Evolutionary conservation across 2,888 invertebrate species (phyloP).

Genomic region (Mayetiola destructor): DNA sequence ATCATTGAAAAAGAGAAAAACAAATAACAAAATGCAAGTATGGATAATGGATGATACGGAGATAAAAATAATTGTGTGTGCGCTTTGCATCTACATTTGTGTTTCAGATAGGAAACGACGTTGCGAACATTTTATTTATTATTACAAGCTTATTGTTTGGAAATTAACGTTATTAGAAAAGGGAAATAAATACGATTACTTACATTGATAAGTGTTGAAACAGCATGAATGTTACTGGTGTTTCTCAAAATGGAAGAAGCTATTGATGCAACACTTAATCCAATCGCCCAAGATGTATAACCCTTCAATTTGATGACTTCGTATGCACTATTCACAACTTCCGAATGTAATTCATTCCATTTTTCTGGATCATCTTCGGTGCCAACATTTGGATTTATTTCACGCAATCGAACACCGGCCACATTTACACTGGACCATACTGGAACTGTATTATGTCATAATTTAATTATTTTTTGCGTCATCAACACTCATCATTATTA

Average conservation of each 20-base stretch:
- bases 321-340: conserved; percentile 76
- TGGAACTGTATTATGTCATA: conserved; percentile 48
- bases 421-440: conserved; percentile 91
- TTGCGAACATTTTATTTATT: too few species aligned
- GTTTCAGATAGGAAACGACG: too few species aligned
- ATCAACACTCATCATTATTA: neutral
- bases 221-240: conserved; percentile 57
- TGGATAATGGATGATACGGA: too few species aligned
- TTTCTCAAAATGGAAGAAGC: conserved; percentile 58
- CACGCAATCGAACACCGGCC: conserved; percentile 70
- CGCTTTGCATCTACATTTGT: too few species aligned
- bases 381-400: conserved; percentile 61
- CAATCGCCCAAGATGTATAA: conserved; percentile 85
- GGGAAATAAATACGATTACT: conserved; percentile 21
- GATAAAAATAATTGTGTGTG: too few species aligned
- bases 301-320: conserved; percentile 78
- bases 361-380: conserved; percentile 57
- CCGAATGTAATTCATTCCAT: conserved; percentile 63
- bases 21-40: too few species aligned
- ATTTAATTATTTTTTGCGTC: neutral
- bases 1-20: too few species aligned
- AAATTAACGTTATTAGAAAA: too few species aligned
- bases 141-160: too few species aligned
- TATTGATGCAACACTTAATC: conserved; percentile 59
- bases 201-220: conserved; percentile 65